phyloP scores from a whole-genome alignment of 2,888 invertebrate genomes.

The Lathronympha strigana region DNA sequence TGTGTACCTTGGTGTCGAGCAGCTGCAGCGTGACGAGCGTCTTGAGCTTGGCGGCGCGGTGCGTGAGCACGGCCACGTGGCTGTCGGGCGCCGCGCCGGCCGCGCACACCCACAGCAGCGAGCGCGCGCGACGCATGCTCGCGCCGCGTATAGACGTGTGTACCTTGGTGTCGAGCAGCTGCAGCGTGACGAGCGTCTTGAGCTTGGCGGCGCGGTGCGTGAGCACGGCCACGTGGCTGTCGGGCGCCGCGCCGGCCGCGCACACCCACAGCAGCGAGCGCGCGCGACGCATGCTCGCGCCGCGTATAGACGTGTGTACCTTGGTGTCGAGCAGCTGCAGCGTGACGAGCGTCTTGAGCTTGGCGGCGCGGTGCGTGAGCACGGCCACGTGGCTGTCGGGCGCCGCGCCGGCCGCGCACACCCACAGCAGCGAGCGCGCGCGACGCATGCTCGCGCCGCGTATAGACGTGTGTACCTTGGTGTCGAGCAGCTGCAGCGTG shows the following conservation, averaged over 20 bases:
- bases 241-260: conserved; percentile 89
- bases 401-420: conserved; percentile 92
- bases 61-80: conserved; percentile 91
- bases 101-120: conserved; percentile 96
- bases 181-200: conserved; percentile 90
- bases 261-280: conserved; percentile 96
- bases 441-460: conserved; percentile 82
- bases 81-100: conserved; percentile 89
- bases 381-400: conserved; percentile 90
- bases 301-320: conserved; percentile 69
- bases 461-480: conserved; percentile 84
- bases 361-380: conserved; percentile 90
- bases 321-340: conserved; percentile 92
- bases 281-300: conserved; percentile 84
- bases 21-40: conserved; percentile 91
- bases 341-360: conserved; percentile 89
- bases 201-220: conserved; percentile 90
- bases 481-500: conserved; percentile 91
- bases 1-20: conserved; percentile 88
- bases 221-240: conserved; percentile 91
- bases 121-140: conserved; percentile 87
- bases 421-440: conserved; percentile 94
- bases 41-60: conserved; percentile 89
- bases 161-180: conserved; percentile 91
- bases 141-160: conserved; percentile 63